Base-by-base conservation (phyloP, 2,888 invertebrate genomes). In the Lycocerus yunnanus region DNA sequence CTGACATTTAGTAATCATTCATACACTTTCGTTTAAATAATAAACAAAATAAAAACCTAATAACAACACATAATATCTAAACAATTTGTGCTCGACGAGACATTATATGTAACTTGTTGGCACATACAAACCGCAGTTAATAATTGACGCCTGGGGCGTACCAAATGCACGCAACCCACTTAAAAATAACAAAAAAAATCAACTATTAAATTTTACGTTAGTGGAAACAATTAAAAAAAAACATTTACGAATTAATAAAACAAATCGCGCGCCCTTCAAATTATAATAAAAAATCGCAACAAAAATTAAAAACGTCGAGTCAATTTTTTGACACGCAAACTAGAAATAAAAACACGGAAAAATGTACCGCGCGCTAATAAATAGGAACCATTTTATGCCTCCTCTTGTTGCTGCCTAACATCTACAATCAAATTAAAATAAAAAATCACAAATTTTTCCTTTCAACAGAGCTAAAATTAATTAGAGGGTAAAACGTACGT, bases 321-420 rank as follows among this genome's bases (percentile, higher is more conserved):
- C 13, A 18, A 20, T 18, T 24, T 24, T 24, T 63, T 43, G 43
- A 43, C 61, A 18, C 61, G 20, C n/a, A 63, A 63, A 63, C 16
- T 18, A 63, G 8, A 14, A 16, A 10, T 18, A 63, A 15, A 63
- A 63, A 63, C 15, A 63, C 61, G 61, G 74, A 74, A 43, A 43
- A 43, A 43, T 43, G 43, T 43, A 43, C 43, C 43, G 43, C 43
- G 43, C 43, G 61, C 61, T 18, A 61, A n/a, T 63, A 63, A 69
- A 72, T 82, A 82, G 82, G 82, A 82, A 82, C 82, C 81, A 81
- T 82, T 80, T 82, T 82, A 82, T 82, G 83, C 83, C 83, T 83
- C 83, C 82, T 43, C 43, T 43, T 43, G 43, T 43, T 83, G 82
- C 84, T 82, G 82, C 81, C 73, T 77, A 80, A 82, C 78, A 82